Percentiles rank a stretch among this genome's conserved stretches.
Conservation (phyloP, 1,140 invertebrate species). For the Protaetia brevitarsis region DNA sequence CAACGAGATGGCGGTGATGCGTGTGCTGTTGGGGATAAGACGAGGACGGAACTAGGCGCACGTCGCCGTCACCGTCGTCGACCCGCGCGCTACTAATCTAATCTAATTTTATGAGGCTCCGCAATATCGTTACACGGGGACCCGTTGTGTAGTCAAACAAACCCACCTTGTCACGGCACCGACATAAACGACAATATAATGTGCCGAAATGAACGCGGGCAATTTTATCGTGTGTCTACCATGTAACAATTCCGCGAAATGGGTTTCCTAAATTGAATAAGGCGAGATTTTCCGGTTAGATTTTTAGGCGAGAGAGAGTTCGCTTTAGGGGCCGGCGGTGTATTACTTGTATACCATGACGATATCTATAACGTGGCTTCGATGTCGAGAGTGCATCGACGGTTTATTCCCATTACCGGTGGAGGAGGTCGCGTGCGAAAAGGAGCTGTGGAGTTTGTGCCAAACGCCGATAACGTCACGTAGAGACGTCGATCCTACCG, state of each 20-base stretch:
- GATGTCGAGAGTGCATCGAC: too few relatives aligned
- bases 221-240: slow-evolving; percentile 18
- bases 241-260: slow-evolving; percentile 12
- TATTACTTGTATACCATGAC: neutral
- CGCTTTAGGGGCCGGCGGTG: neutral
- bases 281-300: slow-evolving; percentile 6
- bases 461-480: neutral
- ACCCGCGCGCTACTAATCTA: slow-evolving; percentile 26
- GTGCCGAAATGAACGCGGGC: slow-evolving; percentile 19
- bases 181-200: slow-evolving; percentile 23
- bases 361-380: too few relatives aligned
- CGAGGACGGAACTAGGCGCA: too few relatives aligned
- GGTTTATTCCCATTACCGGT: neutral
- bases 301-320: neutral
- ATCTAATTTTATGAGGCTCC: slow-evolving; percentile 29
- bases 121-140: slow-evolving; percentile 17
- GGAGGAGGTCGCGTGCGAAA: neutral
- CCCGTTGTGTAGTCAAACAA: slow-evolving; percentile 22
- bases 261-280: slow-evolving; percentile 19
- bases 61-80: too few relatives aligned
- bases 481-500: too few relatives aligned
- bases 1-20: too few relatives aligned
- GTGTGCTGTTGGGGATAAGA: too few relatives aligned
- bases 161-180: slow-evolving; percentile 21
- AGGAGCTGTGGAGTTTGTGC: neutral